Base-by-base conservation (phyloP, 2,797 vertebrate genomes). In the Sparidentex hasta region DNA sequence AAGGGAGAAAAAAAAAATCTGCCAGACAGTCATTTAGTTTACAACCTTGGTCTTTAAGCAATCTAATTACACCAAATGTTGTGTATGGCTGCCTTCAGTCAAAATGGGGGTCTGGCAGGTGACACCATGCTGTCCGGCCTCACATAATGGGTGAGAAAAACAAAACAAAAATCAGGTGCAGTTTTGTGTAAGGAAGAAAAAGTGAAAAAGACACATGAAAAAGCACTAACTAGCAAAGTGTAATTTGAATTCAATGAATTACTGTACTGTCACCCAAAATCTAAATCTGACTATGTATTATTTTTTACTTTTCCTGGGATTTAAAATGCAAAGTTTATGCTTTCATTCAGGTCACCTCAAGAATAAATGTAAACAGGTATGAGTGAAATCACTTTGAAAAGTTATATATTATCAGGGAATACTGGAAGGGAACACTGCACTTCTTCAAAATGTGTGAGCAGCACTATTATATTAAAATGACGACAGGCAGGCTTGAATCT, bases 1-100 rank as follows among this genome's bases (percentile, higher is more conserved):
- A 83, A 77, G 84, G 71, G 63, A 65, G 54, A 80, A 70, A 82
- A 63, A 63, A 84, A 63, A 84, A 76, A 88, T 82, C 76, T 72
- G 69, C 55, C 68, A 75, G 71, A 79, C 86, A 72, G 82, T 84
- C 76, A 87, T 83, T 89, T 62, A 52, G 65, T 87, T 90, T 87
- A 90, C 72, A 80, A 58, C 81, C 47, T 16, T 38, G 73, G 62
- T 66, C 66, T 81, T 50, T 41, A 73, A 59, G 87, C 65, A 69
- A 75, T 80, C 80, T 74, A 71, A 88, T 92, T 87, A 86, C 76
- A 74, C 70, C n/a, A 76, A 87, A 71, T 74, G 70, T 70, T 18
- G 14, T 48, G 65, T 83, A 64, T 59, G 77, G 54, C 68, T 74
- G 74, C 68, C 71, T 66, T 69, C 74, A 74, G 61, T 80, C 55